Percentiles rank a stretch among this genome's conserved stretches.
phyloP scores from a whole-genome alignment of 2,113 vertebrate genomes.

The Globicephala melas region DNA sequence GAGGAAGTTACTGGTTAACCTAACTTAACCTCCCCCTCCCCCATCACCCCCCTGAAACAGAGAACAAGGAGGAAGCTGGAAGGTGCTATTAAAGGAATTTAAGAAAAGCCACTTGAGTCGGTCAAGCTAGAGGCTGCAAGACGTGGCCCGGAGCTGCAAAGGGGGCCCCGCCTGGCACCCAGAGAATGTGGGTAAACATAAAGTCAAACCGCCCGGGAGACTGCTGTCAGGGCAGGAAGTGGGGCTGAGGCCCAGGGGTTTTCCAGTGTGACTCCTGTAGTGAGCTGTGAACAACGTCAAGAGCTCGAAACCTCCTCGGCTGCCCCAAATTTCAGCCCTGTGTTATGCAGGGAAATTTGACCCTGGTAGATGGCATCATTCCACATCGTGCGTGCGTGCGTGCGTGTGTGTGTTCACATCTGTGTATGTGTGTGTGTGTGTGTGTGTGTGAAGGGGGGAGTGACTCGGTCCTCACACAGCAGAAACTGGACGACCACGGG shows the following conservation, averaged over 20 bases:
- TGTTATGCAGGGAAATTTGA: background rate
- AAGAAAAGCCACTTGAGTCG: background rate
- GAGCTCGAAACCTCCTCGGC: background rate
- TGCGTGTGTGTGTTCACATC: background rate
- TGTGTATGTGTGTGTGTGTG: background rate
- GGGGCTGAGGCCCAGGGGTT: background rate
- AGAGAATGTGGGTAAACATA: background rate
- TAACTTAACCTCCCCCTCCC: background rate
- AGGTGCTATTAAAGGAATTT: background rate
- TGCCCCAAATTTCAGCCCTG: background rate
- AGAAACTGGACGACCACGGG: background rate
- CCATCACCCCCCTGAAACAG: background rate
- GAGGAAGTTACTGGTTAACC: background rate
- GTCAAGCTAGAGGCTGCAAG: background rate
- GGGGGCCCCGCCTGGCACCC: background rate
- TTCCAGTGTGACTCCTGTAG: background rate
- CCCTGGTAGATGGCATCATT: background rate
- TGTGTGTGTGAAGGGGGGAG: background rate
- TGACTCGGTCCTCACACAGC: background rate
- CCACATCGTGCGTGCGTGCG: rapidly evolving
- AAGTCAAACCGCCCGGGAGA: background rate
- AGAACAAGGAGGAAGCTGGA: background rate
- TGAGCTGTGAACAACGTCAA: background rate
- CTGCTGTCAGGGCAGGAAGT: background rate
- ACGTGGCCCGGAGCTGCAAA: rapidly evolving